Evolutionary conservation across 2,113 vertebrate species (phyloP), one percentile per base, ranked within the genome.

Genomic region (Microtus ochrogaster): DNA sequence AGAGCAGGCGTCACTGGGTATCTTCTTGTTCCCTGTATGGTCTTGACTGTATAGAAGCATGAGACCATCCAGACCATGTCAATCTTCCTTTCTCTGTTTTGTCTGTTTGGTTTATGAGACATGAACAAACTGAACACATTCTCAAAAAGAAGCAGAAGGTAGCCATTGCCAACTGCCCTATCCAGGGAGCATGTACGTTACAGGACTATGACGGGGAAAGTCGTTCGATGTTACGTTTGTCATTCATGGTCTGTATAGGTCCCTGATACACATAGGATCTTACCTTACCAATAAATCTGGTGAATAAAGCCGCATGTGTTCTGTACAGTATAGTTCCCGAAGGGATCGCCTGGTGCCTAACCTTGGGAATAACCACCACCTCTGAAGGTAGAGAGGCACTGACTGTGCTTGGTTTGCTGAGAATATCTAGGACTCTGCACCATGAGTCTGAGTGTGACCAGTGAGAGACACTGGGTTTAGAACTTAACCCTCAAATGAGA

Each of bases 101-200:
- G 21, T 36, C 16, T 92, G 44, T 89, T 89, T 83, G 58, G 49
- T 96, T 63, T 93, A 47, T 70, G 28, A 19, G 68, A 47, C 47
- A 0, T 49, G 9, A 95, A 47, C 11, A 68, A 94, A 78, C 30
- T 22, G 28, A 68, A 55, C 5, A 52, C 19, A 58, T 52, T 58
- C 24, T 73, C 9, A 78, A 83, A 78, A 92, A 82, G 66, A 89
- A 82, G 82, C 30, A 93, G 41, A 36, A 94, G 22, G 82, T 26
- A 76, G 26, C 55, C 24, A 44, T n/a, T 89, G n/a, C 17, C 22
- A 55, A 78, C 10, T 10, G 10, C 52, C n/a, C 0, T 55, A 28
- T 61, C 55, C 52, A n/a, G 78, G 41, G 49, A 86, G 5, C 30
- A 36, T 7, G 17, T 17, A 9, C 36, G 26, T 33, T 19, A 21